Percentiles rank a stretch among this genome's conserved stretches.
Conservation (phyloP, 2,888 invertebrate genomes). For the Tetramorium bicarinatum region DNA sequence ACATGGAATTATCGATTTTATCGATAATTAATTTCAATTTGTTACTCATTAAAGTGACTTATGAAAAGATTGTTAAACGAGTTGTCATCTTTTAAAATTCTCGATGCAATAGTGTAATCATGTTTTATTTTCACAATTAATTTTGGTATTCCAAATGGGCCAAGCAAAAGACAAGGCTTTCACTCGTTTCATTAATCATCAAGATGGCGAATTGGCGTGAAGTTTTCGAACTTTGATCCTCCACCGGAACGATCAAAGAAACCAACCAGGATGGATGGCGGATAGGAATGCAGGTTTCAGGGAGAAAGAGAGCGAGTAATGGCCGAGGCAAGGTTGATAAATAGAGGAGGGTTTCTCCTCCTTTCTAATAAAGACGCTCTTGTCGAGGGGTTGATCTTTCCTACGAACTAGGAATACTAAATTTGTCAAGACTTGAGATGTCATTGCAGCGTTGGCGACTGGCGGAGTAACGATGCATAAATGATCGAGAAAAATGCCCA, state of each 20-base stretch:
- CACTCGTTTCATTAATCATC: constrained; percentile 42
- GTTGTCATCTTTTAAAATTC: not conserved
- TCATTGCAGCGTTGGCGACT: constrained; percentile 70
- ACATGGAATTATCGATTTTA: not conserved
- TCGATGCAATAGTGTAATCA: not conserved
- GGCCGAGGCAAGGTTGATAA: constrained; percentile 82
- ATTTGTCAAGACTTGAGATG: constrained; percentile 81
- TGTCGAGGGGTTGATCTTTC: constrained; percentile 85
- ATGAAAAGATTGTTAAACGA: not conserved
- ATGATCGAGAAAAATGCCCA: constrained; percentile 58
- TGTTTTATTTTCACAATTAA: too few relatives aligned
- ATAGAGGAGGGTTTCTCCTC: constrained; percentile 82
- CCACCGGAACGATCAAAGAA: constrained; percentile 65
- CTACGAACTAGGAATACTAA: constrained; percentile 85
- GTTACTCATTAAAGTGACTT: not conserved
- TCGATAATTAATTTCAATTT: not conserved
- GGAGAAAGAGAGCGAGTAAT: constrained; percentile 77
- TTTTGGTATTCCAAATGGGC: constrained; percentile 11
- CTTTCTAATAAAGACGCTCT: constrained; percentile 86
- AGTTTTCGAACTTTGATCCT: constrained; percentile 67
- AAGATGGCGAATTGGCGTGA: constrained; percentile 37
- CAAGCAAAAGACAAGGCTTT: constrained; percentile 17
- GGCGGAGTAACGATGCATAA: constrained; percentile 66
- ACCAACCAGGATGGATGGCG: constrained; percentile 69
- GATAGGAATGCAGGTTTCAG: constrained; percentile 71